Conservation (phyloP, 2,797 vertebrate genomes). For the Synaphobranchus kaupii region DNA sequence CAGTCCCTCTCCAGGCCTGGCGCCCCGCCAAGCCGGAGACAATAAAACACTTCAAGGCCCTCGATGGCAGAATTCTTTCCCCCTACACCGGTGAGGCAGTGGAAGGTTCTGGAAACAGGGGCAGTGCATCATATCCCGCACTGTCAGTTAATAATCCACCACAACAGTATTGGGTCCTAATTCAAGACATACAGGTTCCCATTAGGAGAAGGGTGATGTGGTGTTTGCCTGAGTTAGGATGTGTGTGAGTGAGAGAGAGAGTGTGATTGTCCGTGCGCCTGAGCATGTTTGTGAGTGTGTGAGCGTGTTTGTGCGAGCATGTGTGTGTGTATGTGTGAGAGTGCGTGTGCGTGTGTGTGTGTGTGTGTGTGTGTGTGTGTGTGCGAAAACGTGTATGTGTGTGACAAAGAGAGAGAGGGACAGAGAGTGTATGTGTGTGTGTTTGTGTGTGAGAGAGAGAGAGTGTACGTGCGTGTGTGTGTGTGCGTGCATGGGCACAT, state of each 20-base stretch:
- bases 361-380: neutral
- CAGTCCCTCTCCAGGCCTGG: constrained; percentile 58
- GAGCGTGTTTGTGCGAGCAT: neutral
- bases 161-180: constrained; percentile 23
- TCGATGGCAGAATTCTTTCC: constrained; percentile 46
- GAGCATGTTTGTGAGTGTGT: neutral
- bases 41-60: constrained; percentile 63
- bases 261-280: neutral
- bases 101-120: constrained; percentile 32
- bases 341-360: neutral
- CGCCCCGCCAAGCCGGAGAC: constrained; percentile 58
- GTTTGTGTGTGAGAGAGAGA: no score
- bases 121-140: constrained; percentile 35
- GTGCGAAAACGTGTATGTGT: neutral
- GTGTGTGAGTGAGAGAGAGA: neutral
- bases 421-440: no score
- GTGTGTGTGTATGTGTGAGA: neutral
- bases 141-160: constrained; percentile 50
- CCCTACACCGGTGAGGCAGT: constrained; percentile 31
- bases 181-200: constrained; percentile 41
- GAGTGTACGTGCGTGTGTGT: no score
- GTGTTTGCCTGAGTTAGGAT: neutral
- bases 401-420: no score
- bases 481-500: no score
- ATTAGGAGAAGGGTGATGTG: neutral